Evolutionary conservation across 2,888 invertebrate species (phyloP).

Genomic region (Petrolisthes manimaculis): DNA sequence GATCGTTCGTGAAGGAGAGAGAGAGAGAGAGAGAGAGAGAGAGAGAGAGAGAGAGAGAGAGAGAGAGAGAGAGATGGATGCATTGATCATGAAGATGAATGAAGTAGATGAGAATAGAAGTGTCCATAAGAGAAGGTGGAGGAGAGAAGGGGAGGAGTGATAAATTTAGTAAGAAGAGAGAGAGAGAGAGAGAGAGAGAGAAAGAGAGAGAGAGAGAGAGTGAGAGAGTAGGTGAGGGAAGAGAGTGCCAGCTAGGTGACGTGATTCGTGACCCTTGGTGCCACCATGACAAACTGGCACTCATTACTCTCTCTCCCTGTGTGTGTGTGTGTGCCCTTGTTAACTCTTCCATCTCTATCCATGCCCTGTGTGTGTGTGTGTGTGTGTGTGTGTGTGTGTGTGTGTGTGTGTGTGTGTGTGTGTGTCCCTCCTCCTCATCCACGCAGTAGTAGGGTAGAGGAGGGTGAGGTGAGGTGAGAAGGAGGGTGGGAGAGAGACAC

Average conservation of each 20-base stretch:
- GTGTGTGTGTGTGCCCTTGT: not conserved
- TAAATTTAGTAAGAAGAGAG: not conserved
- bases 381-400: not conserved
- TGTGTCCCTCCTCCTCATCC: not conserved
- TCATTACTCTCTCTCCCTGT: not conserved
- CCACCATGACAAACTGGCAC: not conserved
- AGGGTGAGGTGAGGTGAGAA: not conserved
- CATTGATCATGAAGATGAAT: not conserved
- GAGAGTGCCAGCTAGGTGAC: not conserved
- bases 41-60: conserved; percentile 13
- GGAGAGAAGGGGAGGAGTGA: not conserved
- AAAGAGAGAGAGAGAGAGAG: not conserved
- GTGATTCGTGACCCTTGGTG: no score
- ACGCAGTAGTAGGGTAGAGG: not conserved
- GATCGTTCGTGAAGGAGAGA: not conserved
- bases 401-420: not conserved
- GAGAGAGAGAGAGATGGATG: not conserved
- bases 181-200: not conserved
- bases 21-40: conserved; percentile 11
- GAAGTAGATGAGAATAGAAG: not conserved
- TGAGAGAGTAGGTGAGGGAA: not conserved
- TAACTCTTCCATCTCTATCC: not conserved
- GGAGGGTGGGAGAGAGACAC: not conserved
- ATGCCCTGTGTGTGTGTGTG: not conserved
- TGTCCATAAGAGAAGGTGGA: not conserved